These are phyloP conservation scores for Phallusia fumigata DNA, from an alignment of 23 tunicate species.

Conservation along the genomic window DNA sequence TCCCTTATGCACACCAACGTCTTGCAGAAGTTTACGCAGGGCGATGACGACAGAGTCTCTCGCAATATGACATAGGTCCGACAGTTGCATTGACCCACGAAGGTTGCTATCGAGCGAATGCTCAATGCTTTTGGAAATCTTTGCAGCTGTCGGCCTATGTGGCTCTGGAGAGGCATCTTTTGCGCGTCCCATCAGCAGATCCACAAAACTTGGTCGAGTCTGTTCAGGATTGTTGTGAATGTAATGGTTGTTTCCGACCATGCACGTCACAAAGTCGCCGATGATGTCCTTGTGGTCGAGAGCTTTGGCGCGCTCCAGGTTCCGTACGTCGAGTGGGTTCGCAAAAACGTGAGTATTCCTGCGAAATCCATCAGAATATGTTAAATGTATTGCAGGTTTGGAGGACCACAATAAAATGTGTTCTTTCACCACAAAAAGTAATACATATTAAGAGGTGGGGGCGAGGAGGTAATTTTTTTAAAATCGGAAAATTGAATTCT, in stretches of 20 bases:
- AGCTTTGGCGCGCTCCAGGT: slow-evolving; percentile 17
- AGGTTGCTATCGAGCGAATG: slow-evolving; percentile 10
- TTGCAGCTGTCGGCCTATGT: not conserved
- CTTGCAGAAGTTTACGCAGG: not conserved
- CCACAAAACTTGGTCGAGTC: not conserved
- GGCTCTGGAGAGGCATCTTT: not conserved
- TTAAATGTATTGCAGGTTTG: not conserved
- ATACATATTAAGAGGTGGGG: no score
- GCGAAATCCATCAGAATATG: not conserved
- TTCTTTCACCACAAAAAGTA: no score
- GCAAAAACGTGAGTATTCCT: slow-evolving; percentile 36
- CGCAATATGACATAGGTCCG: not conserved
- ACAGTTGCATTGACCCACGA: slow-evolving; percentile 19
- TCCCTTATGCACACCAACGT: not conserved
- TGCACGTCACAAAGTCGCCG: slow-evolving; percentile 35
- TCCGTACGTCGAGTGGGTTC: slow-evolving; percentile 37
- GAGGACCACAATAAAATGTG: not conserved
- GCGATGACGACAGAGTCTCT: slow-evolving; percentile 3
- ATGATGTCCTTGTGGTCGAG: slow-evolving; percentile 22
- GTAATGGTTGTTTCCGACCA: slow-evolving; percentile 36
- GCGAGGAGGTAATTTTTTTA: no score
- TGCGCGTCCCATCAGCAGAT: not conserved
- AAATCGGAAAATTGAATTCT: no score
- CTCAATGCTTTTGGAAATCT: not conserved
- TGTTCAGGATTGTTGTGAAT: slow-evolving; percentile 25